Evolutionary conservation across 30 jellyfish, hydroid and myxozoan species (phyloP).

Genomic region (Aurelia aurita complex sp. Pacific): DNA sequence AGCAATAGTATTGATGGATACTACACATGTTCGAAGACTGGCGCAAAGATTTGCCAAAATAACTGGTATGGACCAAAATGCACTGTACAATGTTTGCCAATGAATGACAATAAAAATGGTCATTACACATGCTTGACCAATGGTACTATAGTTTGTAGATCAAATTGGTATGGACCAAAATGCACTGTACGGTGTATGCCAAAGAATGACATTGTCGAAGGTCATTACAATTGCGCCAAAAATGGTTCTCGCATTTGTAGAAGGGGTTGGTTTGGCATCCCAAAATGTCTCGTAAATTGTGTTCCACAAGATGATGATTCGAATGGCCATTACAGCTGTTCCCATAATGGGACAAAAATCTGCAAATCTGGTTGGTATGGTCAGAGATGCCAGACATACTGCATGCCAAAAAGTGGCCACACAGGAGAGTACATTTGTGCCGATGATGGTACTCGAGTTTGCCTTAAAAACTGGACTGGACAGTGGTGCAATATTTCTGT

Average conservation of each 20-base stretch:
- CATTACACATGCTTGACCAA: constrained; percentile 22
- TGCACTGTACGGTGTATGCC: constrained; percentile 30
- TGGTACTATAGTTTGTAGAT: constrained; percentile 38
- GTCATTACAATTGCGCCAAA: too few species aligned
- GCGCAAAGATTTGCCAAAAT: constrained; percentile 42
- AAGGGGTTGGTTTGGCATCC: too few species aligned
- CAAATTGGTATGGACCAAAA: constrained; percentile 42
- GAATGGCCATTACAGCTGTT: constrained; percentile 61
- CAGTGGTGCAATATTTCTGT: too few species aligned
- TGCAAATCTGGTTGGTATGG: constrained; percentile 74
- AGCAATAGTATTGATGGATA: constrained; percentile 43
- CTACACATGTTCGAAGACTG: constrained; percentile 45
- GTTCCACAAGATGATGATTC: constrained; percentile 13
- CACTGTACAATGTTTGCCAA: constrained; percentile 39
- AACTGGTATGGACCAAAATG: constrained; percentile 64
- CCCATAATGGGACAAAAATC: constrained; percentile 33
- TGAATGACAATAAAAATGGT: constrained; percentile 9
- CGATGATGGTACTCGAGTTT: constrained; percentile 35
- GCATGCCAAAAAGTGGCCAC: constrained; percentile 46
- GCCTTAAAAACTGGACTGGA: constrained; percentile 66
- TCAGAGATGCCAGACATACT: constrained; percentile 14
- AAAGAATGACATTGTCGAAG: too few species aligned
- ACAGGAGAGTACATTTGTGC: constrained; percentile 56
- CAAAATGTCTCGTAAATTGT: too few species aligned
- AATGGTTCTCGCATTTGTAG: too few species aligned